Evolutionary conservation across 2,797 vertebrate species (phyloP), one percentile per base, ranked within the genome.

Genomic region (Diglossa cyanea): DNA sequence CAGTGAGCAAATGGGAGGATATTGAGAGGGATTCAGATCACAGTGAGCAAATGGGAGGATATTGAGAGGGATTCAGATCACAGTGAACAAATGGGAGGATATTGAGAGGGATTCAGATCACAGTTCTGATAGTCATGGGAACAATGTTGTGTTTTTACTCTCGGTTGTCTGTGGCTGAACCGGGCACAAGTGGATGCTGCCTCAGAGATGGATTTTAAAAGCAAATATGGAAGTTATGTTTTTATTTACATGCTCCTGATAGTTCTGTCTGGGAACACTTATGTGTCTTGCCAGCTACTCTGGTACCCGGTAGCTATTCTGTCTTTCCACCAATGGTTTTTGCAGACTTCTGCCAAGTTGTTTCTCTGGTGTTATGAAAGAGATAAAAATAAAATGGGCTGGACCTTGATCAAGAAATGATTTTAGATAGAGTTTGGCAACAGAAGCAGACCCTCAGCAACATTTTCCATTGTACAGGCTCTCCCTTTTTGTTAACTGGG

Each of bases 361-460:
- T 90, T 95, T 88, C 76, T 90, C 84, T 79, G 92, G 90, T 94
- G 89, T 95, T 96, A 83, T 75, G 88, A 71, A 82, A 86, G 54
- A 90, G 93, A 87, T 95, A 96, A 96, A 96, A 96, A 95, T 95
- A 95, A 93, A 96, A 90, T 91, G 70, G 89, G 70, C 82, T 95
- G 93, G 95, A 95, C 58, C 85, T 95, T 45, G 83, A 94, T 93
- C 86, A 93, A 95, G 85, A 83, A 90, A 83, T 91, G 28, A 94
- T 94, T 96, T 93, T 95, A 96, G 94, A 95, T 96, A 85, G 51
- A 90, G 71, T 78, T 94, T 95, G 87, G 85, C 92, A 96, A 24
- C 86, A 81, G 82, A 37, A 65, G 44, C 77, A 77, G 92, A 83
- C 86, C 90, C 81, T 93, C 96, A 72, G 75, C 94, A 93, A 96